Conservation (phyloP, 64 coral and sea anemone species). For the Pocillopora damicornis region DNA sequence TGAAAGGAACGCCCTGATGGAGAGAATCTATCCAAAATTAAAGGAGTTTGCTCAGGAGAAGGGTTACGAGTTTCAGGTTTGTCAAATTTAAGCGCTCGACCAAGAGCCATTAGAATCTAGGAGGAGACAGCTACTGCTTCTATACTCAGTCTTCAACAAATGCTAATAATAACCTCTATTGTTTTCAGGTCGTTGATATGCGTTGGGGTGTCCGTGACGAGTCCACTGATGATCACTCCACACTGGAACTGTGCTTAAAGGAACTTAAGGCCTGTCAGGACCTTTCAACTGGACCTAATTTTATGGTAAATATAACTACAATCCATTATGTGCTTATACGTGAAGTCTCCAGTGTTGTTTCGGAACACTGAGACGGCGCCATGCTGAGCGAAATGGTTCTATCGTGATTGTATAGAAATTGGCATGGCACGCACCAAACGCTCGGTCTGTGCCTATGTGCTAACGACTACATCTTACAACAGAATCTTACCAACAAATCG, state of each 20-base stretch:
- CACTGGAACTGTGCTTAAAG: constrained; percentile 75
- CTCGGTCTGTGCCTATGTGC: no score
- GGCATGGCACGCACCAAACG: no score
- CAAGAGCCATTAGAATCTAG: not conserved
- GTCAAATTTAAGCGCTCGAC: not conserved
- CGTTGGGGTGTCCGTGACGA: constrained; percentile 79
- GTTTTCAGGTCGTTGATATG: constrained; percentile 79
- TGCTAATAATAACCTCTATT: not conserved
- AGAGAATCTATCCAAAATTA: constrained; percentile 60
- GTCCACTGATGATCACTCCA: constrained; percentile 76
- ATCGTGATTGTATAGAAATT: no score
- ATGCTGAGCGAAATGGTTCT: no score
- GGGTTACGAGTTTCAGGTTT: constrained; percentile 82
- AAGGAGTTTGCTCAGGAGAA: constrained; percentile 84
- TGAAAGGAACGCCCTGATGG: constrained; percentile 83
- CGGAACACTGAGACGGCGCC: no score
- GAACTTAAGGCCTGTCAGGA: constrained; percentile 75
- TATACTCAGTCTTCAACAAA: not conserved
- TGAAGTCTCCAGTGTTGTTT: no score
- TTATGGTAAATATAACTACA: constrained; percentile 52
- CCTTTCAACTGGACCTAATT: constrained; percentile 83
- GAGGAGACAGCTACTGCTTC: not conserved
- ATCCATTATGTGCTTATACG: not conserved
- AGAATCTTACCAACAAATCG: not conserved
- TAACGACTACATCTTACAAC: no score